Conservation (phyloP, 2,888 invertebrate species). For the Flexamia atlantica region DNA sequence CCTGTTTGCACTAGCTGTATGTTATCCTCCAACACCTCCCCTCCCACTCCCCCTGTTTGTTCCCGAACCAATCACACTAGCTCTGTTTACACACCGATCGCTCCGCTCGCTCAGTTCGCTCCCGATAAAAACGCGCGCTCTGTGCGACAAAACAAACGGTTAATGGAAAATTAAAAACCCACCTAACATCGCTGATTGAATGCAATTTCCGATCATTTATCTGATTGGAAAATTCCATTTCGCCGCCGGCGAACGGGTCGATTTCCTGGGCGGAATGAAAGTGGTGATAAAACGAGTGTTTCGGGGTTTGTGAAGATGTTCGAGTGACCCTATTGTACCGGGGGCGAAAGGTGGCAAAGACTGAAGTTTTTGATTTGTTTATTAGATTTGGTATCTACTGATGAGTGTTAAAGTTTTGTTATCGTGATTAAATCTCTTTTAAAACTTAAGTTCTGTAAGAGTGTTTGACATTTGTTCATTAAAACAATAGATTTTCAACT, state of each 20-base stretch:
- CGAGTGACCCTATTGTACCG: not conserved
- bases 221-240: slow-evolving; percentile 57
- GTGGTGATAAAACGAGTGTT: slow-evolving; percentile 3
- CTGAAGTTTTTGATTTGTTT: not conserved
- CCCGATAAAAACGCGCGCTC: not conserved
- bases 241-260: slow-evolving; percentile 25
- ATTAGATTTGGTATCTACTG: too few species aligned
- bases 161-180: slow-evolving; percentile 57
- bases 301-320: not conserved
- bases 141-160: slow-evolving; percentile 38
- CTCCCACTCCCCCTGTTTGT: slow-evolving; percentile 56
- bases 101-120: not conserved
- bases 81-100: slow-evolving; percentile 53
- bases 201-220: slow-evolving; percentile 57
- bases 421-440: too few species aligned
- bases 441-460: too few species aligned
- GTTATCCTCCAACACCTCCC: slow-evolving; percentile 60
- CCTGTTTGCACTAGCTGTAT: slow-evolving; percentile 53
- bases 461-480: too few species aligned
- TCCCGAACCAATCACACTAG: slow-evolving; percentile 62
- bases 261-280: slow-evolving; percentile 38
- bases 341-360: not conserved
- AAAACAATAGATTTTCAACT: too few species aligned
- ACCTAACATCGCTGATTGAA: slow-evolving; percentile 49
- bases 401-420: too few species aligned